A percentile compares a stretch with the other conserved stretches of the same genome.
Evolutionary conservation across 2,888 invertebrate species (phyloP).

Genomic region (Creontiades dilutus): DNA sequence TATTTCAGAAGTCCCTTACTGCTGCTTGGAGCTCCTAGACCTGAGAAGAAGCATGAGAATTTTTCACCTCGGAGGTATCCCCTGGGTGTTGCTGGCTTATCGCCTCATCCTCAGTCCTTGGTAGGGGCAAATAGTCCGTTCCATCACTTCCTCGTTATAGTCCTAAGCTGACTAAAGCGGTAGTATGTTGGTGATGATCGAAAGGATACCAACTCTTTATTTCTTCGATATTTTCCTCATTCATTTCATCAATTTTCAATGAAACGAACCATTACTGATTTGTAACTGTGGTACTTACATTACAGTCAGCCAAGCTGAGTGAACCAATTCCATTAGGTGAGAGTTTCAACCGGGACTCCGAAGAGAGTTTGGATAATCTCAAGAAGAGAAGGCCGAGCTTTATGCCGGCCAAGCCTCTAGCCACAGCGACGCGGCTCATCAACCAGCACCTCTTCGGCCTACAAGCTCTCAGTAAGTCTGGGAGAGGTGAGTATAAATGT

Average conservation of each 20-base stretch:
- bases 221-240: not conserved
- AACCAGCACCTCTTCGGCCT: constrained; percentile 87
- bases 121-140: too few relatives aligned
- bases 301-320: constrained; percentile 62
- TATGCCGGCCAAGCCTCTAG: constrained; percentile 84
- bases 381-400: constrained; percentile 79
- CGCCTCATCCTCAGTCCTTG: too few relatives aligned
- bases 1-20: too few relatives aligned
- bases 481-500: constrained; percentile 63
- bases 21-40: too few relatives aligned
- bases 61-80: too few relatives aligned
- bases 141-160: too few relatives aligned
- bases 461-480: constrained; percentile 73
- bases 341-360: constrained; percentile 78
- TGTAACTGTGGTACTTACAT: not conserved
- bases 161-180: too few relatives aligned
- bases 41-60: too few relatives aligned
- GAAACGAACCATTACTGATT: not conserved
- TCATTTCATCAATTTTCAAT: not conserved
- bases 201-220: too few relatives aligned
- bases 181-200: too few relatives aligned
- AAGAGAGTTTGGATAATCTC: constrained; percentile 81
- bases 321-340: constrained; percentile 56
- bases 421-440: constrained; percentile 85
- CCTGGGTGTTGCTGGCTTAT: too few relatives aligned